Conservation (phyloP, 2,797 vertebrate genomes). For the Harpagifer antarcticus region DNA sequence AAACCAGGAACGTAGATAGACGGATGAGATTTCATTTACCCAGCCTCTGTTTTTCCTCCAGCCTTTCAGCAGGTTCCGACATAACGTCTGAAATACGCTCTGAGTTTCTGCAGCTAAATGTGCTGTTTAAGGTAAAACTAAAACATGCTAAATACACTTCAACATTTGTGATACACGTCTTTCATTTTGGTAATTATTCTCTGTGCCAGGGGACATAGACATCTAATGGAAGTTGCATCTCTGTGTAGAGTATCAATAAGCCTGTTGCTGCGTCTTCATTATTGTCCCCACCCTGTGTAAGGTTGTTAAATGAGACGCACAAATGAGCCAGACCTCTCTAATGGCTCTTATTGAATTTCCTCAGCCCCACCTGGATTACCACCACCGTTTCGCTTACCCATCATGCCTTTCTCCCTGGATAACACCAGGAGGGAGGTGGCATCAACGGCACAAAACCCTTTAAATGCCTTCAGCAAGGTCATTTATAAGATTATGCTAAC, state of each 20-base stretch:
- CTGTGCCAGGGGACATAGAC: slow-evolving; percentile 1
- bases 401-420: slow-evolving; percentile 31
- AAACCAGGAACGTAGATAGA: slow-evolving; percentile 77
- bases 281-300: slow-evolving; percentile 57
- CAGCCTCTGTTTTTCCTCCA: slow-evolving; percentile 76
- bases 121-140: neutral
- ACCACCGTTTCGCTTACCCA: slow-evolving; percentile 37
- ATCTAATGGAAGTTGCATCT: neutral
- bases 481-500: slow-evolving; percentile 1
- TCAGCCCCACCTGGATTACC: slow-evolving; percentile 69
- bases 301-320: slow-evolving; percentile 76
- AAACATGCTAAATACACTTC: neutral
- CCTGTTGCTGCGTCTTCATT: slow-evolving; percentile 39
- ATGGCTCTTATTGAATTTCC: slow-evolving; percentile 75
- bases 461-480: slow-evolving; percentile 42
- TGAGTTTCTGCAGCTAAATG: slow-evolving; percentile 11
- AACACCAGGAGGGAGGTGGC: slow-evolving; percentile 15
- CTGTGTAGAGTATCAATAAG: slow-evolving; percentile 19
- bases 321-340: slow-evolving; percentile 71
- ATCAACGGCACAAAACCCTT: neutral
- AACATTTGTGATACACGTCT: slow-evolving; percentile 5
- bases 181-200: neutral
- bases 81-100: slow-evolving; percentile 1
- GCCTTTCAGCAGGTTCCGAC: slow-evolving; percentile 77
- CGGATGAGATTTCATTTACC: slow-evolving; percentile 80